Conservation (phyloP, 2,888 invertebrate species). For the Lissonota sp. region DNA sequence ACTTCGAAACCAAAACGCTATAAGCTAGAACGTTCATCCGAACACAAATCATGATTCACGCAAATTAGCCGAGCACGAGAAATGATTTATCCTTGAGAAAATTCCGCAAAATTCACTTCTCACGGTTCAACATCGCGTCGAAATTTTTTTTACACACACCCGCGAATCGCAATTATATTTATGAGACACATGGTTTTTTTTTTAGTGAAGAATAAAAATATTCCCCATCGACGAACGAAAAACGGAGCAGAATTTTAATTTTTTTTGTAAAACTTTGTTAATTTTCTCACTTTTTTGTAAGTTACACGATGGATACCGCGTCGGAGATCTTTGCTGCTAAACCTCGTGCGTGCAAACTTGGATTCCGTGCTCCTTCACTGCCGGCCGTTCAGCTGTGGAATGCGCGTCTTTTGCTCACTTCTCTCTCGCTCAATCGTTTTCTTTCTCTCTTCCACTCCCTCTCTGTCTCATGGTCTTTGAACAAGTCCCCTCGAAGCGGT, state of each 20-base stretch:
- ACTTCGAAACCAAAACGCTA: no score
- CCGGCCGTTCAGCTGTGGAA: conserved; percentile 80
- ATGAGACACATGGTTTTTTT: background rate
- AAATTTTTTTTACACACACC: no score
- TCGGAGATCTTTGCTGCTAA: background rate
- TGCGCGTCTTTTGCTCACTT: conserved; percentile 78
- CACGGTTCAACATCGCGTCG: no score
- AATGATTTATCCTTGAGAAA: no score
- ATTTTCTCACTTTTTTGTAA: conserved; percentile 1
- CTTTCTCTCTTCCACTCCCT: conserved; percentile 10
- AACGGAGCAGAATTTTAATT: no score
- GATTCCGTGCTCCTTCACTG: conserved; percentile 77
- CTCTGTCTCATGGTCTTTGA: background rate
- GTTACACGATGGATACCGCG: background rate
- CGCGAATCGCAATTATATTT: background rate
- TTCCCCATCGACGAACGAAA: no score
- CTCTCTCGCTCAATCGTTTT: conserved; percentile 64
- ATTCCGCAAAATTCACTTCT: no score
- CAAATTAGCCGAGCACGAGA: no score
- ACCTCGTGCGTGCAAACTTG: conserved; percentile 61
- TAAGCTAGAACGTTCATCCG: no score
- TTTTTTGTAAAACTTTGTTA: background rate
- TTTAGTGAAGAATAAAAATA: no score
- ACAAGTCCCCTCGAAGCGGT: conserved; percentile 21
- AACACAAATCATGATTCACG: no score